Conservation (phyloP, 2,797 vertebrate species). For the Notolabrus celidotus region DNA sequence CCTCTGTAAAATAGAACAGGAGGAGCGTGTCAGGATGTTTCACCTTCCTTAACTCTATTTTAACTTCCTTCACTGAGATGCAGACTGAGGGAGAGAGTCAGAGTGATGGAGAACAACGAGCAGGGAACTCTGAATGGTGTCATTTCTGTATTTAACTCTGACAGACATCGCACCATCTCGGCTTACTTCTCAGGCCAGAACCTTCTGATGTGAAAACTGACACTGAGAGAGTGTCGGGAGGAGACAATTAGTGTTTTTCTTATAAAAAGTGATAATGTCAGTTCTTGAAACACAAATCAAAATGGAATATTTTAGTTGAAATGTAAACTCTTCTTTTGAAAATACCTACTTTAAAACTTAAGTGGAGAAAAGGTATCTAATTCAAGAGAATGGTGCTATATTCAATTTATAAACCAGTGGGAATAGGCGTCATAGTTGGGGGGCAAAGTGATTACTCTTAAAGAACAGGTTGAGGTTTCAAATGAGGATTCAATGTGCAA, state of each 20-base stretch:
- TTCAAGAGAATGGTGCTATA: too few species aligned
- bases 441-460: too few species aligned
- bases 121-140: neutral
- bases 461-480: too few species aligned
- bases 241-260: neutral
- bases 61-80: constrained; percentile 22
- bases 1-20: constrained; percentile 35
- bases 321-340: too few species aligned
- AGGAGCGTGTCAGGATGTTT: constrained; percentile 28
- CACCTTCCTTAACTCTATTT: constrained; percentile 23
- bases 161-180: neutral
- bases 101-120: neutral
- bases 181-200: constrained; percentile 2
- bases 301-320: too few species aligned
- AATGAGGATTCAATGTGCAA: too few species aligned
- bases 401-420: too few species aligned
- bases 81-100: neutral
- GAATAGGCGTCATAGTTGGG: too few species aligned
- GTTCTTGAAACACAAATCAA: neutral
- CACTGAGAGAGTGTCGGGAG: neutral
- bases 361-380: too few species aligned
- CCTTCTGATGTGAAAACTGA: neutral
- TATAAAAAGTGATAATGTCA: neutral
- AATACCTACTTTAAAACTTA: too few species aligned
- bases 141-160: constrained; percentile 22